A percentile compares a stretch with the other conserved stretches of the same genome.
Evolutionary conservation across 2,113 vertebrate genomes (phyloP).

Genomic region (Taxidea taxus): DNA sequence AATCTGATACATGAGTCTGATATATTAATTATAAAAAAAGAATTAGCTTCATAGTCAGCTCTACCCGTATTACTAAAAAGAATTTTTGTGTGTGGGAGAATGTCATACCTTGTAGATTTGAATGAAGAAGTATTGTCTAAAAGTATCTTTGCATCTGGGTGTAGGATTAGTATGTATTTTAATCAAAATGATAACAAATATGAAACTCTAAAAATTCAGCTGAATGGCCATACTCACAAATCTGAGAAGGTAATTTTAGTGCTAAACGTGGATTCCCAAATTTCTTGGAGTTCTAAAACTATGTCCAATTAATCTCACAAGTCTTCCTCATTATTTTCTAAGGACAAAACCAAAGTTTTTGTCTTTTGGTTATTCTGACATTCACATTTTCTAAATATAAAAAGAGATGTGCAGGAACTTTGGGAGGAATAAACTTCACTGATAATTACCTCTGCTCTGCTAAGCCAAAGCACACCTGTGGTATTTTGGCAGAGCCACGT

Average conservation of each 20-base stretch:
- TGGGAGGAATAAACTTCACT: background rate
- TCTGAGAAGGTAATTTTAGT: background rate
- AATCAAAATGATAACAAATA: background rate
- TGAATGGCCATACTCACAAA: background rate
- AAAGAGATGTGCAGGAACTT: background rate
- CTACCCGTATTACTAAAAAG: background rate
- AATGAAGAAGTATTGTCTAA: background rate
- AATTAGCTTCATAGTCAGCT: background rate
- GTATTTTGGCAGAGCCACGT: background rate
- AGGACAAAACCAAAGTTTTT: background rate
- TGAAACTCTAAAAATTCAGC: background rate
- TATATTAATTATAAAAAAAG: background rate
- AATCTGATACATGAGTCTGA: rapidly evolving
- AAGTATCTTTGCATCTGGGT: background rate
- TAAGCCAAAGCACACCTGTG: background rate
- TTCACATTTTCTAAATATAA: background rate
- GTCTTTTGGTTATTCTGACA: background rate
- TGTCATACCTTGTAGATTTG: background rate
- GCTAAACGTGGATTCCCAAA: background rate
- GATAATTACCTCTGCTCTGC: background rate
- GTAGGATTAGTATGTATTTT: background rate
- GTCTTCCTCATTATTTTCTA: background rate
- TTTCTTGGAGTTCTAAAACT: background rate
- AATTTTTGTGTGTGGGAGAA: background rate
- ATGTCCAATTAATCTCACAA: background rate